Base-by-base conservation (phyloP, 2,113 vertebrate species). In the Onychostoma macrolepis region DNA sequence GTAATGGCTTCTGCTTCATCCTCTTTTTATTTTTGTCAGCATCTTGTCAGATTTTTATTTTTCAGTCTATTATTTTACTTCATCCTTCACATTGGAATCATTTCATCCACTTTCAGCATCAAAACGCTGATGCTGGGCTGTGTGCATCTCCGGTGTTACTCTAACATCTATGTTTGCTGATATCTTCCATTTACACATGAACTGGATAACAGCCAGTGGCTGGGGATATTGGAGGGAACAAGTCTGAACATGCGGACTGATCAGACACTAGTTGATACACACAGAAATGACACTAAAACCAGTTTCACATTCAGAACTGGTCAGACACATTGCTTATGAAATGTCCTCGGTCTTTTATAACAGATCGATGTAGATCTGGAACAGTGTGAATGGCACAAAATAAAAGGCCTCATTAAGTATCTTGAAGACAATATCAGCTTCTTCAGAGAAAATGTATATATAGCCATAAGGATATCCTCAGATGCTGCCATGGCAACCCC, bases 401-500 rank as follows among this genome's bases (percentile, higher is more conserved):
- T 33, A 30, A 71, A 88, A 61, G 81, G 13, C 30, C 80, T 77
- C 80, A 67, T 83, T 76, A 83, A 24, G 71, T 17, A 77, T 38
- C 80, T 41, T 17, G 41, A 36, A 33, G 67, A 69, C 30, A 36
- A 36, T 36, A 69, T 69, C 80, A 24, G 65, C 50, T 50, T 38
- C 67, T 88, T 86, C 63, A 84, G 50, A 38, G 36, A 53, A 65
- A 43, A 72, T 65, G 33, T 88, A 86, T 50, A 78, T 28, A 28
- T 77, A 53, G 41, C 4, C 43, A 45, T 36, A 74, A 53, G 6
- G 74, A 45, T 24, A 36, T 38, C 63, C 50, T 50, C 48, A 75
- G 86, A 28, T 80, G 83, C 82, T 89, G 85, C 89, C 87, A 90
- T 90, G 86, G 77, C 77, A 86, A 88, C 84, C 8, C 8, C 36